Evolutionary conservation across 2,113 vertebrate genomes (phyloP).

Genomic region (Elaphurus davidianus): DNA sequence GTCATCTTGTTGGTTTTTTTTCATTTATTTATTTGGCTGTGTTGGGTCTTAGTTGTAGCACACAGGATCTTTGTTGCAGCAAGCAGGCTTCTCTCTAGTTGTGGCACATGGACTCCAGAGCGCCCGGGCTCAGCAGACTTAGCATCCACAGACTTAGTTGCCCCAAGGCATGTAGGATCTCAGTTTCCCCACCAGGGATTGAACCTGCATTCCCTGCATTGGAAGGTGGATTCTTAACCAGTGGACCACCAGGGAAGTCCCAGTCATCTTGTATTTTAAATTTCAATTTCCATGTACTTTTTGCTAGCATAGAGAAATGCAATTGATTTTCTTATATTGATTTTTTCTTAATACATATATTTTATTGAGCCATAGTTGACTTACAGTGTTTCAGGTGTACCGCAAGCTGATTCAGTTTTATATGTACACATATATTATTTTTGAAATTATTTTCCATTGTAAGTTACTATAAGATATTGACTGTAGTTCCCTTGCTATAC

Average conservation of each 20-base stretch:
- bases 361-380: neutral
- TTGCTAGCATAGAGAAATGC: neutral
- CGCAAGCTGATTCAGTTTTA: neutral
- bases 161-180: neutral
- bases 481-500: neutral
- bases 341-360: neutral
- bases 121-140: neutral
- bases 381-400: neutral
- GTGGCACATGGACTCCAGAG: neutral
- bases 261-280: neutral
- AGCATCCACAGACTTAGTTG: neutral
- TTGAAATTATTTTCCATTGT: neutral
- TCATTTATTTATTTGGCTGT: neutral
- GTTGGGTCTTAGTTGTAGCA: neutral
- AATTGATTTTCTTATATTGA: neutral
- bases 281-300: neutral
- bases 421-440: neutral
- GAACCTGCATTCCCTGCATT: neutral
- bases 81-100: neutral
- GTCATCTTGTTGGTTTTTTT: neutral
- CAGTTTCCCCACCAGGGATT: neutral
- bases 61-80: neutral
- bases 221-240: neutral
- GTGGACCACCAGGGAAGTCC: neutral
- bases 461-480: neutral